Conservation (phyloP, 2,797 vertebrate species). For the Spea hammondii region DNA sequence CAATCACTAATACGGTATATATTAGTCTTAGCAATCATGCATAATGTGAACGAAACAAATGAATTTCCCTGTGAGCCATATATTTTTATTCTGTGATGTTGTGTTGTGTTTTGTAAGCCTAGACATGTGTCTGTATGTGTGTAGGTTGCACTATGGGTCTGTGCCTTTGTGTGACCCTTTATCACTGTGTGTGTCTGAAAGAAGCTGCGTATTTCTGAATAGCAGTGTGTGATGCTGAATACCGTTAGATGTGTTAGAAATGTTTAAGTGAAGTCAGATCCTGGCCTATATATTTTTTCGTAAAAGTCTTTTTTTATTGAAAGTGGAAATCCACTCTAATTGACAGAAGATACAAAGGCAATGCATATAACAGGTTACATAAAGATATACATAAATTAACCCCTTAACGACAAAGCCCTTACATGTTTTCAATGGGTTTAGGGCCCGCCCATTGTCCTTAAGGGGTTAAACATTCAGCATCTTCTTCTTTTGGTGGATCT, state of each 20-base stretch:
- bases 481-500: too few relatives aligned
- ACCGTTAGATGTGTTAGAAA: neutral
- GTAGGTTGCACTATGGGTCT: slow-evolving; percentile 28
- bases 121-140: slow-evolving; percentile 22
- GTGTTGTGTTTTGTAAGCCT: slow-evolving; percentile 20
- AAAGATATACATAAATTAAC: too few relatives aligned
- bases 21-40: slow-evolving; percentile 14
- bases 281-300: too few relatives aligned
- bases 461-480: too few relatives aligned
- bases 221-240: neutral
- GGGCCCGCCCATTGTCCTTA: too few relatives aligned
- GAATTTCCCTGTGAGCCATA: slow-evolving; percentile 8
- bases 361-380: too few relatives aligned
- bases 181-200: slow-evolving; percentile 46
- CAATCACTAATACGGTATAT: slow-evolving; percentile 15
- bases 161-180: slow-evolving; percentile 16
- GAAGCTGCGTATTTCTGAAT: slow-evolving; percentile 17
- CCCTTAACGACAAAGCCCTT: too few relatives aligned
- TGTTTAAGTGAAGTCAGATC: too few relatives aligned
- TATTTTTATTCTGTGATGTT: slow-evolving; percentile 18
- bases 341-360: too few relatives aligned
- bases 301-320: too few relatives aligned
- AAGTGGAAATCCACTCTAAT: too few relatives aligned
- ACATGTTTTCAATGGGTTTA: too few relatives aligned
- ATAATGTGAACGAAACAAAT: slow-evolving; percentile 19